Base-by-base conservation (phyloP, 2,113 vertebrate species). In the Cephalopholis sonnerati region DNA sequence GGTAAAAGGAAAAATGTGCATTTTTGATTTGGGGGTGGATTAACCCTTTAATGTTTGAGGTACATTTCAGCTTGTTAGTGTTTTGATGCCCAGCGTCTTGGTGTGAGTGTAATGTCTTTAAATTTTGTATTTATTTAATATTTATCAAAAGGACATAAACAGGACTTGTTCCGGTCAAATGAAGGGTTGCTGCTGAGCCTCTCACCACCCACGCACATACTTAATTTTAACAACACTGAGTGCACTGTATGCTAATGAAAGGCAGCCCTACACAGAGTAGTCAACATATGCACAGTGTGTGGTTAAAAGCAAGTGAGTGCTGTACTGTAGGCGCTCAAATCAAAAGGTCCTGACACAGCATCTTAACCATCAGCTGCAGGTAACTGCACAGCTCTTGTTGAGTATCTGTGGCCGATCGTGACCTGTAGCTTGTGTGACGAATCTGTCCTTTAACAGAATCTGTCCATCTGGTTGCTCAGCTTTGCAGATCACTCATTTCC, bases 111-210 rank as follows among this genome's bases (percentile, higher is more conserved):
- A 39, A 57, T 11, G 62, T 81, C 62, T 77, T 70, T 71, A 41
- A 64, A 46, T 11, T 51, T 9, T 84, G 20, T 44, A 32, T 63
- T 78, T 90, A 87, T 91, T 88, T 87, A 74, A 76, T 88, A 85
- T 85, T 89, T 90, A 88, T 85, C 66, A 5, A 13, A 65, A 48
- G 18, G 44, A 32, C 36, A 5, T 16, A 25, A 57, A 64, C 20
- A 11, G 44, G 57, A 58, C 63, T 22, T 25, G 65, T 36, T 68
- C 62, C 32, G 11, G 51, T 17, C 46, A 17, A 36, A 74, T 79
- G 74, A 83, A 78, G 69, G 18, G 0, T 78, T 53, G 39, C 62
- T 44, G 17, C 25, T 41, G 27, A 58, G 51, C 51, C 54, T 29
- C 16, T 6, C 29, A 29, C 25, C 54, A 2, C 3, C 25, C 44